Percentiles rank a stretch among this genome's conserved stretches.
Conservation (phyloP, 2,888 invertebrate genomes). For the Melanargia galathea region DNA sequence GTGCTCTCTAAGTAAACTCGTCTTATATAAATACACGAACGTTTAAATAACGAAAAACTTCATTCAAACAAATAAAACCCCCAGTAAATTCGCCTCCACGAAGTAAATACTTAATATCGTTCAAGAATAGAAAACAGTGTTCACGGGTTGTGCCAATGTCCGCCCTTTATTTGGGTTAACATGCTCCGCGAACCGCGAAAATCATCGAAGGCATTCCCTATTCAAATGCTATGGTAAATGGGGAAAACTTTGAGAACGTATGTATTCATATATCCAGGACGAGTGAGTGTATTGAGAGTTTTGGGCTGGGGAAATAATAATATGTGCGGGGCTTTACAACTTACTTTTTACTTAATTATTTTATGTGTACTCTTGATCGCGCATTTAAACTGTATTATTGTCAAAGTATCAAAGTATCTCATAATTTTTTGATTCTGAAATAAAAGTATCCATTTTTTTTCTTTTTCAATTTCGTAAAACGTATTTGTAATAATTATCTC, state of each 20-base stretch:
- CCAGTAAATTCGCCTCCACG: not conserved
- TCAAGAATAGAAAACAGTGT: conserved; percentile 36
- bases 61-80: conserved; percentile 5
- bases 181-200: conserved; percentile 41
- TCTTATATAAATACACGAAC: not conserved
- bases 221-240: conserved; percentile 43
- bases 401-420: too few relatives aligned
- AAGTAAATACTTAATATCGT: conserved; percentile 28
- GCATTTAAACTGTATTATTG: too few relatives aligned
- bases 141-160: conserved; percentile 39
- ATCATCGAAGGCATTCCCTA: conserved; percentile 38
- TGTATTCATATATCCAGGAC: not conserved
- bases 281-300: conserved; percentile 28
- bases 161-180: conserved; percentile 41
- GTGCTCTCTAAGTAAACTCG: not conserved
- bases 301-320: conserved; percentile 15
- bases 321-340: conserved; percentile 1
- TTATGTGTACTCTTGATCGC: too few relatives aligned
- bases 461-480: too few relatives aligned
- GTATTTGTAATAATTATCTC: too few relatives aligned
- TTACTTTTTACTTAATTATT: too few relatives aligned
- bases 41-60: not conserved
- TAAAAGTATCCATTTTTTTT: too few relatives aligned
- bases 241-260: conserved; percentile 35
- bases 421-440: too few relatives aligned